Conservation (phyloP, 30 jellyfish, hydroid and myxozoan species). For the Turritopsis rubra region DNA sequence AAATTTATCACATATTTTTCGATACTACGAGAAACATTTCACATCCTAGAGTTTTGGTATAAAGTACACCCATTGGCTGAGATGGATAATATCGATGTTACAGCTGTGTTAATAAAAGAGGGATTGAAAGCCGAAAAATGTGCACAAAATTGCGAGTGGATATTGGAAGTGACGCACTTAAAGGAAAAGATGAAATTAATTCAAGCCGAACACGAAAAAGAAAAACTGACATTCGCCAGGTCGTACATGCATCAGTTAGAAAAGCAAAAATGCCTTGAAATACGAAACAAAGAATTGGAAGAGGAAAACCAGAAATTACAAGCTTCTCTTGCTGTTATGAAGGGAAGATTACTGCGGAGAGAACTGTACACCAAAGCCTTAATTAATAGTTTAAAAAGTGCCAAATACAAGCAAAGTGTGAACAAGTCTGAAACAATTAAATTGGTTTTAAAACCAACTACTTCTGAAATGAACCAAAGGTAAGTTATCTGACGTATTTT, state of each 20-base stretch:
- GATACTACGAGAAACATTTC: background rate
- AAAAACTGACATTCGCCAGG: background rate
- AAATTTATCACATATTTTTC: background rate
- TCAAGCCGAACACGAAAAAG: background rate
- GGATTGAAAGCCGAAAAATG: background rate
- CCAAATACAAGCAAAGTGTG: background rate
- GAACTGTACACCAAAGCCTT: background rate
- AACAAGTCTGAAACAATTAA: background rate
- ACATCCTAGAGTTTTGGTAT: background rate
- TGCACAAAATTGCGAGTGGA: background rate
- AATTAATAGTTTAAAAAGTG: background rate
- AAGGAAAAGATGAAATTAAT: background rate
- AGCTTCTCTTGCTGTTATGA: background rate
- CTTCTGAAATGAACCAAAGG: background rate
- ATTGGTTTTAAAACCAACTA: background rate
- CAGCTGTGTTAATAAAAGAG: background rate
- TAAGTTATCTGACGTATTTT: too few species aligned
- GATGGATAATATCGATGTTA: background rate
- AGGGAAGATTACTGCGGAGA: background rate
- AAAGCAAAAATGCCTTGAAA: background rate
- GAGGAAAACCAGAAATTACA: background rate
- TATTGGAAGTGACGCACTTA: background rate
- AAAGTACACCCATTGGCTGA: background rate
- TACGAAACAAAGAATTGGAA: background rate
- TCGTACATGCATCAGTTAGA: background rate